A percentile compares a stretch with the other conserved stretches of the same genome.
Evolutionary conservation across 2,888 invertebrate genomes (phyloP).

Genomic region (Dynastes maya): DNA sequence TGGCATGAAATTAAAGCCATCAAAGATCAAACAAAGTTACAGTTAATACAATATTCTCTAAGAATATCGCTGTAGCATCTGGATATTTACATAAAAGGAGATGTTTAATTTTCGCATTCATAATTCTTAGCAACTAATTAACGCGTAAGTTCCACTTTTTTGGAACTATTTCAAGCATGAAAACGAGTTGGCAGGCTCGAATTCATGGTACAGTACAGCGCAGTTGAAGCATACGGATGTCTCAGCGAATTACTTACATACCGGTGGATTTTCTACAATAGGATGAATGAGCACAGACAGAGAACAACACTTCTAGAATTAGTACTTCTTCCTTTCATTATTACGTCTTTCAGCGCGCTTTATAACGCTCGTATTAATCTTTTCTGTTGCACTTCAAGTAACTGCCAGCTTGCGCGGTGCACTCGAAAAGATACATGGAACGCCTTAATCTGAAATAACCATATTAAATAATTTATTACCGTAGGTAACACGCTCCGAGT

Average conservation of each 20-base stretch:
- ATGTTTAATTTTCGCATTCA: too few relatives aligned
- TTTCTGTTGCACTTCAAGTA: conserved; percentile 50
- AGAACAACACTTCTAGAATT: conserved; percentile 46
- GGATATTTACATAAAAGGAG: too few relatives aligned
- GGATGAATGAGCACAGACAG: conserved; percentile 38
- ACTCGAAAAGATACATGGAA: conserved; percentile 56
- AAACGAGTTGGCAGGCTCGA: conserved; percentile 23
- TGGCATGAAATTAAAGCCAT: too few relatives aligned
- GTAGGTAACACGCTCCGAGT: conserved; percentile 60
- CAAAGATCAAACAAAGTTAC: too few relatives aligned
- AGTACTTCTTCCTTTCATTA: conserved; percentile 56
- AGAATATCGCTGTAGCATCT: too few relatives aligned
- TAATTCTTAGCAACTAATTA: too few relatives aligned
- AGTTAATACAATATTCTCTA: too few relatives aligned
- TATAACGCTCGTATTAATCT: conserved; percentile 58
- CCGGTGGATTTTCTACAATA: conserved; percentile 48
- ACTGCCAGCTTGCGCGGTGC: conserved; percentile 49
- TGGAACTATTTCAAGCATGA: conserved; percentile 20
- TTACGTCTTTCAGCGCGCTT: conserved; percentile 58
- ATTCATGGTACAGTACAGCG: conserved; percentile 25
- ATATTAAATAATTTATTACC: conserved; percentile 63
- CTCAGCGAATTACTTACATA: conserved; percentile 52
- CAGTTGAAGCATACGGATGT: conserved; percentile 35
- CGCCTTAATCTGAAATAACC: conserved; percentile 63
- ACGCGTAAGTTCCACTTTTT: not conserved